Evolutionary conservation across 2,113 vertebrate species (phyloP).

Genomic region (Melanostigma gelatinosum): DNA sequence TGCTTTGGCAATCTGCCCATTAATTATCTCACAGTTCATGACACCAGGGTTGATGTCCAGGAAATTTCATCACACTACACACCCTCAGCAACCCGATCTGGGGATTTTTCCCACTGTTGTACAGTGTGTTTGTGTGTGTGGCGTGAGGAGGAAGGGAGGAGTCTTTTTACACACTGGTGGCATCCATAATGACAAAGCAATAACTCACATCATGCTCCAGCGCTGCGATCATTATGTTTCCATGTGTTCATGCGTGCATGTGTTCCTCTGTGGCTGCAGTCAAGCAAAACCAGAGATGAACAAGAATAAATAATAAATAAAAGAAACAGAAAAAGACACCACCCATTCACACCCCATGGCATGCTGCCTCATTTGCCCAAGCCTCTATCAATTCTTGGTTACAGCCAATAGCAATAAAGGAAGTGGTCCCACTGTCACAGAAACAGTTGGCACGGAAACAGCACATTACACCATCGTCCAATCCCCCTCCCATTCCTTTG

Average conservation of each 20-base stretch:
- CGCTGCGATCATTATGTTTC: constrained; percentile 14
- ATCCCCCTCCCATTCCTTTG: constrained; percentile 78
- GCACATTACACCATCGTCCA: constrained; percentile 82
- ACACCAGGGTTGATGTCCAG: constrained; percentile 61
- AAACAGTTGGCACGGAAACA: constrained; percentile 87
- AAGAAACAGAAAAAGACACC: neutral
- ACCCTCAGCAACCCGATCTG: constrained; percentile 63
- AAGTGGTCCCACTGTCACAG: constrained; percentile 82
- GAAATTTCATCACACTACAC: constrained; percentile 70
- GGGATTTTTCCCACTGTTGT: constrained; percentile 48
- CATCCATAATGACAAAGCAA: constrained; percentile 63
- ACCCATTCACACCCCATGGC: constrained; percentile 59
- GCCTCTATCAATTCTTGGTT: constrained; percentile 69
- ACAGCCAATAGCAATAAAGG: constrained; percentile 81
- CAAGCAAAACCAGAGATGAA: constrained; percentile 37
- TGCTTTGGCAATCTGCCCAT: constrained; percentile 57
- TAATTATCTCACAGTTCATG: constrained; percentile 69
- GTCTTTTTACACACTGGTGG: constrained; percentile 59
- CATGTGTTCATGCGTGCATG: constrained; percentile 16
- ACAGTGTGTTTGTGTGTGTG: constrained; percentile 46
- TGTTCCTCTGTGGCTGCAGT: constrained; percentile 11
- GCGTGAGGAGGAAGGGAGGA: constrained; percentile 44
- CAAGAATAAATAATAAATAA: constrained; percentile 24
- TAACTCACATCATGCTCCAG: constrained; percentile 36
- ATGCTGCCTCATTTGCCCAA: constrained; percentile 70